These are phyloP conservation scores for Junonia oenone DNA, from an alignment of 2,888 invertebrate species.

Conservation along the genomic window DNA sequence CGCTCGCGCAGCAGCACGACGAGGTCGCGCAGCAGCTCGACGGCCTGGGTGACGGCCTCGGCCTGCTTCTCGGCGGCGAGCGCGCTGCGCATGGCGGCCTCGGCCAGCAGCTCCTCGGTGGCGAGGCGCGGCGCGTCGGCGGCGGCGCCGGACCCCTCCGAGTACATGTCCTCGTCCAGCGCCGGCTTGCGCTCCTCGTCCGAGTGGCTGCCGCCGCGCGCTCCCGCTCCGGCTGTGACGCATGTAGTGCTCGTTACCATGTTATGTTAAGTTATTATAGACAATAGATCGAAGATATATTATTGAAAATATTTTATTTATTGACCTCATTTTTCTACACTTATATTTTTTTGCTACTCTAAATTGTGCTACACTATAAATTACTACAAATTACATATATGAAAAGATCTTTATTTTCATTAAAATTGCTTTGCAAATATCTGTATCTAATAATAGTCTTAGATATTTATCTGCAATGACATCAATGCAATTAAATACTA, in stretches of 20 bases:
- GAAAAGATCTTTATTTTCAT: too few species aligned
- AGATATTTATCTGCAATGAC: too few species aligned
- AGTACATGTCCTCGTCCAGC: slow-evolving; percentile 61
- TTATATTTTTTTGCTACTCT: too few species aligned
- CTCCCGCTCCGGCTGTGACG: slow-evolving; percentile 21
- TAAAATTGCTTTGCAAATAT: too few species aligned
- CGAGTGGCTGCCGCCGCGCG: slow-evolving; percentile 40
- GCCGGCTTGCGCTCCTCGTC: slow-evolving; percentile 62
- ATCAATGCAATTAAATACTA: too few species aligned
- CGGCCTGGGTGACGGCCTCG: slow-evolving; percentile 55
- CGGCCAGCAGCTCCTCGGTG: slow-evolving; percentile 67
- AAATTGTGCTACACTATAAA: too few species aligned
- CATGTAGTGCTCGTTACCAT: not conserved
- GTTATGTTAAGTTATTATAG: not conserved
- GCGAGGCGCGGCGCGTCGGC: slow-evolving; percentile 40
- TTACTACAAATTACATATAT: too few species aligned
- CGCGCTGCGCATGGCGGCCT: slow-evolving; percentile 69
- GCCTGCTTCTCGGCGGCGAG: slow-evolving; percentile 70
- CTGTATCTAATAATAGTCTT: too few species aligned
- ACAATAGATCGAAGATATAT: too few species aligned
- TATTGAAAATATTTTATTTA: too few species aligned
- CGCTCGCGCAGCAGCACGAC: slow-evolving; percentile 80
- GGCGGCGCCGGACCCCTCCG: slow-evolving; percentile 45
- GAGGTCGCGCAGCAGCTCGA: slow-evolving; percentile 53
- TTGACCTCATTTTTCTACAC: too few species aligned